These are phyloP conservation scores for Orycteropus afer DNA, from an alignment of 2,113 vertebrate genomes.

Conservation along the genomic window DNA sequence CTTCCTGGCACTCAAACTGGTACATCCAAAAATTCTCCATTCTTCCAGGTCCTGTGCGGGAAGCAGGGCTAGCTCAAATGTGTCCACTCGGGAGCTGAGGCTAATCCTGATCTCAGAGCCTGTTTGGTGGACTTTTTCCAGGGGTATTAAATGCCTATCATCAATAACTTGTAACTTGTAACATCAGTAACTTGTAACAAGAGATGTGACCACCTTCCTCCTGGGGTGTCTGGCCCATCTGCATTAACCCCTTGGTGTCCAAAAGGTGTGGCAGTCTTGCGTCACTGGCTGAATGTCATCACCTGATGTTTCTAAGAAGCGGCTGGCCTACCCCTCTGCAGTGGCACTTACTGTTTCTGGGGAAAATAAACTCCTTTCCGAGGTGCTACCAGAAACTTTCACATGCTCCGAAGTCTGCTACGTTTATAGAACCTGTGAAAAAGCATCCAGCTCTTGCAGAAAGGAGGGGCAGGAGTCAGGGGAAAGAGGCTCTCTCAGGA, in stretches of 20 bases:
- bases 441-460: slow-evolving; percentile 21
- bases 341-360: slow-evolving; percentile 69
- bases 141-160: slow-evolving; percentile 73
- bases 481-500: not conserved
- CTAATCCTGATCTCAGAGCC: slow-evolving; percentile 6
- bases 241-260: slow-evolving; percentile 49
- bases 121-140: slow-evolving; percentile 53
- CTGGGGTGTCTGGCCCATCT: not conserved
- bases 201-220: slow-evolving; percentile 56
- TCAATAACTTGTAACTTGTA: slow-evolving; percentile 83
- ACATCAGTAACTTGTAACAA: slow-evolving; percentile 81
- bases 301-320: slow-evolving; percentile 61
- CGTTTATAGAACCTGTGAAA: slow-evolving; percentile 77
- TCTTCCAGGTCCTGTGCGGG: not conserved
- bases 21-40: slow-evolving; percentile 99
- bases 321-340: not conserved
- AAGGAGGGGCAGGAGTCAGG: not conserved
- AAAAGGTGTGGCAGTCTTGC: not conserved
- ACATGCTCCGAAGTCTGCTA: slow-evolving; percentile 57
- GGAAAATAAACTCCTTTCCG: not conserved
- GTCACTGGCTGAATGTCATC: slow-evolving; percentile 35
- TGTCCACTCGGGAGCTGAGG: not conserved
- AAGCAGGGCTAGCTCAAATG: not conserved
- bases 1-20: slow-evolving; percentile 87
- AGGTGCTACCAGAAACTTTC: slow-evolving; percentile 70